A percentile compares a stretch with the other conserved stretches of the same genome.
Conservation (phyloP, 2,888 invertebrate genomes). For the Orgyia antiqua region DNA sequence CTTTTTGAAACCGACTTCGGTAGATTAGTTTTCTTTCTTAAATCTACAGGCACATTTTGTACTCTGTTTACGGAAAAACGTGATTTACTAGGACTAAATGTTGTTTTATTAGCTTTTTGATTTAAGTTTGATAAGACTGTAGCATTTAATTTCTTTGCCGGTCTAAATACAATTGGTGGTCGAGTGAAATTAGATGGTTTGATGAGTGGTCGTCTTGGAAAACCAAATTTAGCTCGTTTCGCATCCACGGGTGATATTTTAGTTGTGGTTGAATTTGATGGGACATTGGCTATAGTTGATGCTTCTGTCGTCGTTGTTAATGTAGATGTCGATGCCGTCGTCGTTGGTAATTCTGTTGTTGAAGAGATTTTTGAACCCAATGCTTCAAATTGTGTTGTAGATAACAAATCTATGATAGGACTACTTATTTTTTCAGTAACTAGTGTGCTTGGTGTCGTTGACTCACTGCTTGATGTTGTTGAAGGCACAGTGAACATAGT, state of each 20-base stretch:
- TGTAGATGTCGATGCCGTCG: conserved; percentile 20
- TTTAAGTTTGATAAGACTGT: conserved; percentile 36
- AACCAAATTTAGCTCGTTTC: conserved; percentile 60
- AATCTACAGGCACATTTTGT: conserved; percentile 66
- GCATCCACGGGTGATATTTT: conserved; percentile 48
- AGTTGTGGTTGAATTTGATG: conserved; percentile 50
- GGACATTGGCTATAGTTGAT: conserved; percentile 30
- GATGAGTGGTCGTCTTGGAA: conserved; percentile 56
- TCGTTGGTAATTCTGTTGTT: conserved; percentile 13
- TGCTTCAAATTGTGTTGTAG: conserved; percentile 23
- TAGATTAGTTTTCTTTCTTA: conserved; percentile 46
- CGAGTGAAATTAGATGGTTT: conserved; percentile 55
- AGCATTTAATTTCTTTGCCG: conserved; percentile 45
- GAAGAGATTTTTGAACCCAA: neutral
- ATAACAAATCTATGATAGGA: conserved; percentile 32
- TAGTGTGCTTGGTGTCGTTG: conserved; percentile 19
- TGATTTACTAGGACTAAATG: conserved; percentile 51
- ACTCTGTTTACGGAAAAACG: conserved; percentile 53
- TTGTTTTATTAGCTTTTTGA: conserved; percentile 56
- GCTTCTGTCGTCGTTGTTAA: conserved; percentile 36
- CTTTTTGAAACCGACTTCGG: conserved; percentile 40
- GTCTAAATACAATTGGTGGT: conserved; percentile 30
- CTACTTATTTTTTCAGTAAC: conserved; percentile 23
- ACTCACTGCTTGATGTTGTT: conserved; percentile 20
- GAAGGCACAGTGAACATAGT: conserved; percentile 24